These are phyloP conservation scores for Rhynchophorus ferrugineus DNA, from an alignment of 1,140 invertebrate species.

Conservation along the genomic window DNA sequence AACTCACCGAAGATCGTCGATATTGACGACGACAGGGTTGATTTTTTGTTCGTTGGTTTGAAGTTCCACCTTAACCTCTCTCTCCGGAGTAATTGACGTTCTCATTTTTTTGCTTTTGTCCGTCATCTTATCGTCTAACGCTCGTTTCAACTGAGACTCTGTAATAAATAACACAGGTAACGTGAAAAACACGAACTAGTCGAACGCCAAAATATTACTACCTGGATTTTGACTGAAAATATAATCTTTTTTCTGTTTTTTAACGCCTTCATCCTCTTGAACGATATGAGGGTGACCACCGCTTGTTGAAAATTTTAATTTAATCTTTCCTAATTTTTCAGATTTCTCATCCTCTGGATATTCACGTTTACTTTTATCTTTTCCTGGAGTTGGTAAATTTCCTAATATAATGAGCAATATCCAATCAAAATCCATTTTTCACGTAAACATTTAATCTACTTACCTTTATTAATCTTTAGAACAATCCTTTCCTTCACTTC, in stretches of 20 bases:
- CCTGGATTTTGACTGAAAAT: no score
- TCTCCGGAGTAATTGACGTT: slow-evolving; percentile 13
- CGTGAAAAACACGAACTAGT: no score
- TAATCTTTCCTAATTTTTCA: slow-evolving; percentile 37
- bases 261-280: slow-evolving; percentile 26
- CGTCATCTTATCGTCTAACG: slow-evolving; percentile 12
- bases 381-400: slow-evolving; percentile 24
- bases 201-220: no score
- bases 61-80: slow-evolving; percentile 22
- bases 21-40: slow-evolving; percentile 22
- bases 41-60: slow-evolving; percentile 21
- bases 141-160: slow-evolving; percentile 13
- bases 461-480: slow-evolving; percentile 37
- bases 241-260: slow-evolving; percentile 19
- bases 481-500: slow-evolving; percentile 38
- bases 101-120: slow-evolving; percentile 21
- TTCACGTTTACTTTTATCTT: slow-evolving; percentile 29
- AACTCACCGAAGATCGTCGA: slow-evolving; percentile 29
- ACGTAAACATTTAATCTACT: neutral
- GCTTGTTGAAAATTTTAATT: slow-evolving; percentile 38
- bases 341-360: slow-evolving; percentile 31
- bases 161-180: no score
- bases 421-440: neutral
- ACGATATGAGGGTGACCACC: slow-evolving; percentile 37
- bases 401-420: slow-evolving; percentile 6